Conservation (phyloP, 2,113 vertebrate species). For the Colossoma macropomum region DNA sequence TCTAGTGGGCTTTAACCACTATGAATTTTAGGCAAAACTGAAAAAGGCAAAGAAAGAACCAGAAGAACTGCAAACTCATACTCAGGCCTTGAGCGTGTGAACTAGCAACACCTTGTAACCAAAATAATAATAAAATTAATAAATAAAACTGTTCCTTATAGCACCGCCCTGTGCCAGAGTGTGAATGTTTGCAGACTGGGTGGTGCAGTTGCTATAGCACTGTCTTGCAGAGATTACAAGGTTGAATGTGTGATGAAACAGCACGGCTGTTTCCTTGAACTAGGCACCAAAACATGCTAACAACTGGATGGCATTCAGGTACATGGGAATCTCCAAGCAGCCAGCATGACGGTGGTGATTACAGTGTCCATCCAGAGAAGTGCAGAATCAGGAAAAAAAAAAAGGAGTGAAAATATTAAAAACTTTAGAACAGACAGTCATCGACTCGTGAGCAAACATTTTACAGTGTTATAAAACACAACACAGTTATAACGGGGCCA, state of each 20-base stretch:
- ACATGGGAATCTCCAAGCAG: neutral
- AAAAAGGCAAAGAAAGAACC: too few species aligned
- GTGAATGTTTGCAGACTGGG: neutral
- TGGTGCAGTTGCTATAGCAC: neutral
- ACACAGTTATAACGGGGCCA: neutral
- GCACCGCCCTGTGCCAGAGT: neutral
- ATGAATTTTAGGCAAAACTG: neutral
- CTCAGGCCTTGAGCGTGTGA: too few species aligned
- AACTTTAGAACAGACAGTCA: constrained; percentile 17
- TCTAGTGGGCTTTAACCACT: neutral
- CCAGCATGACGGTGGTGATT: neutral
- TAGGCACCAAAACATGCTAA: neutral
- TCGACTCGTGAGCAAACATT: constrained; percentile 31
- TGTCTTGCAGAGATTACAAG: constrained; percentile 12
- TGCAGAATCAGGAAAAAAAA: neutral
- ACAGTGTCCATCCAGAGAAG: neutral
- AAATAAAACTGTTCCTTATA: neutral
- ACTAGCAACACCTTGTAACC: too few species aligned
- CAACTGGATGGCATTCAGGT: neutral
- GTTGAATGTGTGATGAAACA: constrained; percentile 2
- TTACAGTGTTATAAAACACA: neutral
- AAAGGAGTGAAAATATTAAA: constrained; percentile 14
- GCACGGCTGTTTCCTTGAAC: neutral
- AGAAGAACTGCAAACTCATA: too few species aligned
- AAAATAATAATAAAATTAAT: neutral